Base-by-base conservation (phyloP, 2,888 invertebrate species). In the Acleris laterana region DNA sequence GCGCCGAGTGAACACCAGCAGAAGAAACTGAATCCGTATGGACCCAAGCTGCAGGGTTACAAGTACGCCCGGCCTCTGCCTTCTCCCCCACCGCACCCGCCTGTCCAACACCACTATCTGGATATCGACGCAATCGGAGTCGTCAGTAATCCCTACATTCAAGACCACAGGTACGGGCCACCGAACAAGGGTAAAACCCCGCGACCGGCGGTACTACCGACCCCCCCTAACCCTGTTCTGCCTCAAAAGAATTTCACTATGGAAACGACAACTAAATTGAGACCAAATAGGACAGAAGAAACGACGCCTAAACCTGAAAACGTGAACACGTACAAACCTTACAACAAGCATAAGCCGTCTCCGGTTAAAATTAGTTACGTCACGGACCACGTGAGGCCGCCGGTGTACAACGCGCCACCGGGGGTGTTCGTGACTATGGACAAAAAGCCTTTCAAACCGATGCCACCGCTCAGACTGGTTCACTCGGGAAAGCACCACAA, bases 381-480 rank as follows among this genome's bases (percentile, higher is more conserved):
- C 67, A 75, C 83, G 3, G 90, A 91, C 13, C 85, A 87, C 55
- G 80, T 91, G 48, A 81, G 93, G 67, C 90, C 91, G 4, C 92
- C 92, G 5, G 80, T 93, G 13, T 92, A 88, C 69, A 92, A 88
- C 71, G 90, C 93, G 13, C 93, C 92, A 0, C 93, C 92, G 0
- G 93, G 93, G 38, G 87, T 93, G 3, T 92, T 93, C 64, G 87
- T 87, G 11, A 89, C 89, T 5, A 89, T 90, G 90, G 92, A 93
- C 65, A 93, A 91, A 70, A 93, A 93, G 59, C 91, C 92, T 1
- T 92, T 93, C 61, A 93, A 91, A 70, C 93, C 93, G 7, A 82
- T 93, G 89, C 93, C 93, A 16, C 92, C 92, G 1, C 63, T 92
- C n/a, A 92, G 91, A 68, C 72, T 77, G 16, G 68, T 73, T 20